phyloP scores from a whole-genome alignment of 2,888 invertebrate genomes.

The Dryobotodes eremita region DNA sequence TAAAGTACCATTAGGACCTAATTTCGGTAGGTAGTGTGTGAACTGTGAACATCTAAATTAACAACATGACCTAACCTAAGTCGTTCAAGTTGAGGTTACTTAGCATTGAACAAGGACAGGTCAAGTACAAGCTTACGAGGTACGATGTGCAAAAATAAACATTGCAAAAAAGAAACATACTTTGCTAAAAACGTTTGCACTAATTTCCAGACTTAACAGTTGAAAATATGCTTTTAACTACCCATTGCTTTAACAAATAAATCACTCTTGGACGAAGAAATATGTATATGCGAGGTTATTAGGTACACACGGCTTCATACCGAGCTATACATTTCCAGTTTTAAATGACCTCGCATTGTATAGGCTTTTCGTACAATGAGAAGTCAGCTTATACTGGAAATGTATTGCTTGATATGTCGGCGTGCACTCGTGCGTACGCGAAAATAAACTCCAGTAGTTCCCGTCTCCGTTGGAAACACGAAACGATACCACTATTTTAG shows the following conservation, averaged over 20 bases:
- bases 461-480: background rate
- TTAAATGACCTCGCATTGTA: no score
- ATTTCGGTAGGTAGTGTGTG: slow-evolving; percentile 24
- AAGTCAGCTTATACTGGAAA: no score
- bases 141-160: slow-evolving; percentile 4
- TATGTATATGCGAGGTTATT: slow-evolving; percentile 4
- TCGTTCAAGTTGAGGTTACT: slow-evolving; percentile 57
- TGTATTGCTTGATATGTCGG: no score
- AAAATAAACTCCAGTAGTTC: background rate
- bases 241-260: slow-evolving; percentile 11
- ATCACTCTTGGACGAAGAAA: slow-evolving; percentile 18
- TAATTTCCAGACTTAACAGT: background rate
- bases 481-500: background rate
- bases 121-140: slow-evolving; percentile 35
- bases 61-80: slow-evolving; percentile 37
- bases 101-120: slow-evolving; percentile 55
- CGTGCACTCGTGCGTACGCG: no score
- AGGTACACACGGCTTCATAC: no score
- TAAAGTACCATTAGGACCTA: slow-evolving; percentile 29
- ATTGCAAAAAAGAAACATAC: background rate
- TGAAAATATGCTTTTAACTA: background rate
- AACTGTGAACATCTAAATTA: slow-evolving; percentile 33
- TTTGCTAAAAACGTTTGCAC: background rate
- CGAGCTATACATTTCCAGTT: no score
- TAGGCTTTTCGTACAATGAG: no score